phyloP scores from a whole-genome alignment of 2,113 vertebrate genomes.

The Indicator maculatus region DNA sequence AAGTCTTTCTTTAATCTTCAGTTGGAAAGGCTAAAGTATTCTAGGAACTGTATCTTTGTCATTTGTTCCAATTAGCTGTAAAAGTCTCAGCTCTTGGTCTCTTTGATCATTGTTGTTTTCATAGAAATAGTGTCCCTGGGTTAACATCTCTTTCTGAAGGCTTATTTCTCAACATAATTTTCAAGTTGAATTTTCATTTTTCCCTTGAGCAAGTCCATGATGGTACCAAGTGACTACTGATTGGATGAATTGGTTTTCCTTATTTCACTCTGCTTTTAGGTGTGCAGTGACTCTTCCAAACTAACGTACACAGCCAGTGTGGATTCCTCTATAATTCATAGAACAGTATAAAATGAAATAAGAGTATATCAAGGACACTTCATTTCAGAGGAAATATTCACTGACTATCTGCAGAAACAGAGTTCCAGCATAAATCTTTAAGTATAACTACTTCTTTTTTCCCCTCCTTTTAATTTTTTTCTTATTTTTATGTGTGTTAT shows the following conservation, averaged over 20 bases:
- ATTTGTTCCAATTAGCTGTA: neutral
- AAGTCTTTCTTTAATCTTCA: neutral
- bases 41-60: neutral
- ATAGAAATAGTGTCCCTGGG: neutral
- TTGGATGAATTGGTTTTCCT: neutral
- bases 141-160: neutral
- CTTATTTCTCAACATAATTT: neutral
- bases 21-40: neutral
- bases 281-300: neutral
- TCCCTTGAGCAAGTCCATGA: neutral
- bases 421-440: neutral
- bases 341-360: neutral
- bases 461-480: neutral
- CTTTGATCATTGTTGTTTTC: neutral
- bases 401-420: neutral
- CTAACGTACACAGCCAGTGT: neutral
- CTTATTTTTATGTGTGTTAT: neutral
- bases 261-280: neutral
- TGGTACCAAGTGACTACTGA: neutral
- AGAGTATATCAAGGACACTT: neutral
- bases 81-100: neutral
- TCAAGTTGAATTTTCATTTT: neutral
- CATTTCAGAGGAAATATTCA: neutral
- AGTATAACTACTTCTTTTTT: neutral
- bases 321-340: slow-evolving; percentile 2